These are phyloP conservation scores for Enoplosus armatus DNA, from an alignment of 2,797 vertebrate species.

Conservation along the genomic window DNA sequence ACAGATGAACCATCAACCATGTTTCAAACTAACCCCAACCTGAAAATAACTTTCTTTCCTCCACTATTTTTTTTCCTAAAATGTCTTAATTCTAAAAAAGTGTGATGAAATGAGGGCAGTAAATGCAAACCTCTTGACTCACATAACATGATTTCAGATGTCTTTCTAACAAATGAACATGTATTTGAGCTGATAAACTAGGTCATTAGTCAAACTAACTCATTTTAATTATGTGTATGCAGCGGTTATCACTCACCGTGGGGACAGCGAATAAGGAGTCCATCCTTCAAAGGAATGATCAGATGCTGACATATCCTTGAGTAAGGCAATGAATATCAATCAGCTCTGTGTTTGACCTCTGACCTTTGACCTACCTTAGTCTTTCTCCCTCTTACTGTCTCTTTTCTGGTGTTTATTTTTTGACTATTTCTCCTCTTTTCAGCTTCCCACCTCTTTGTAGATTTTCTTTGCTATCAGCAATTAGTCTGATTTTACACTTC, in stretches of 20 bases:
- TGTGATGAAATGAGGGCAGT: background rate
- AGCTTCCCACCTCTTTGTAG: background rate
- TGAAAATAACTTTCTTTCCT: background rate
- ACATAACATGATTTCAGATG: background rate
- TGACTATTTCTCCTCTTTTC: background rate
- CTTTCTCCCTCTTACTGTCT: background rate
- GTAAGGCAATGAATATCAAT: slow-evolving; percentile 32
- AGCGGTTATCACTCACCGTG: background rate
- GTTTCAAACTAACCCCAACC: too few relatives aligned
- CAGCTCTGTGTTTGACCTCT: slow-evolving; percentile 15
- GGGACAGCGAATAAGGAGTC: background rate
- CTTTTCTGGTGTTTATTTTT: background rate
- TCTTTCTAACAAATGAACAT: background rate
- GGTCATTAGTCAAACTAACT: too few relatives aligned
- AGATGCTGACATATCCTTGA: slow-evolving; percentile 26
- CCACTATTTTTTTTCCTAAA: background rate
- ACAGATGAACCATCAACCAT: too few relatives aligned
- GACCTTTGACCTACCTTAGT: slow-evolving; percentile 23
- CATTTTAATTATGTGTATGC: too few relatives aligned
- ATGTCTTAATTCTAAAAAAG: background rate
- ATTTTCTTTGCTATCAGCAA: background rate
- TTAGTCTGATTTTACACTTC: background rate
- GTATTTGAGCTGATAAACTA: background rate
- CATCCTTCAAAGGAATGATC: background rate
- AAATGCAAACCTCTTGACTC: background rate